Evolutionary conservation across 2,113 vertebrate genomes (phyloP), one percentile per base, ranked within the genome.

Genomic region (Prionailurus viverrinus): DNA sequence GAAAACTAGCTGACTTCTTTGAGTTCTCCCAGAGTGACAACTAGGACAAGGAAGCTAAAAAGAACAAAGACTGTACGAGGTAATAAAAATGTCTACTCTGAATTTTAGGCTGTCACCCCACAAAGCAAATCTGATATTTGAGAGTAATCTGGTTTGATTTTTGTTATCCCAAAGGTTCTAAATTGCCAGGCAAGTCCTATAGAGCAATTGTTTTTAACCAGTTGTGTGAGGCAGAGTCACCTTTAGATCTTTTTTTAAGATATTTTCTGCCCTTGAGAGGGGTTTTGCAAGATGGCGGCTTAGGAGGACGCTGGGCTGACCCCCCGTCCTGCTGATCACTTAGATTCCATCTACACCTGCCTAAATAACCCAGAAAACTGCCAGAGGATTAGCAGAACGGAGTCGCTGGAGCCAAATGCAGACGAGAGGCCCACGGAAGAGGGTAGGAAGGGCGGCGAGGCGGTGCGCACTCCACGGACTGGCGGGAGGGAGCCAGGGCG

Each of bases 1-100:
- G 65, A 98, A 98, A 98, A 97, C 55, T 69, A 71, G 1, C n/a
- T 73, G 89, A 84, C 86, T 97, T 96, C 96, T 96, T 92, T 79
- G 79, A 98, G 65, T 91, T 96, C 92, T 98, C 69, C 36, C 68
- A 76, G 25, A 61, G 61, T 81, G 87, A 87, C 69, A 83, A 89
- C 51, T 13, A 85, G 51, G 76, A 85, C 83, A 73, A 29, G 82
- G n/a, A 91, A 96, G 58, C 10, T 82, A 36, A 91, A 96, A 92
- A 97, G 71, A 84, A 95, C 83, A 94, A 82, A 98, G 36, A 63
- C 53, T 53, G 41, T 4, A 69, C 13, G 53, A 97, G 33, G 39
- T 95, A 97, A 98, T 93, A 96, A 95, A 97, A 96, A 94, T 41
- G 63, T 96, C 86, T 73, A 83, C 92, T 96, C 82, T 94, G 88